These are phyloP conservation scores for Plebejus argus DNA, from an alignment of 2,888 invertebrate species.

Conservation along the genomic window DNA sequence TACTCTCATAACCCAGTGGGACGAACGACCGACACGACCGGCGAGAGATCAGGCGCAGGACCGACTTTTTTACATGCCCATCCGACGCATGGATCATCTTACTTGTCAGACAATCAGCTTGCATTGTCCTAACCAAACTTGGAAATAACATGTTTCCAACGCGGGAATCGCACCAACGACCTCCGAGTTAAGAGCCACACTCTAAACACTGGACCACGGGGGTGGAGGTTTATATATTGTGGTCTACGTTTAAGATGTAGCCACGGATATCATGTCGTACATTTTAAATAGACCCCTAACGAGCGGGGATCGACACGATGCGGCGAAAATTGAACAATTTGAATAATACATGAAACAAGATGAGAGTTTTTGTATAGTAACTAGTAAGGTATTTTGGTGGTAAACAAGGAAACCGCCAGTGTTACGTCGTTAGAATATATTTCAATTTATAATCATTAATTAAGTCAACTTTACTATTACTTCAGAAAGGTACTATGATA, in stretches of 20 bases:
- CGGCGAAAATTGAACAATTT: slow-evolving; percentile 63
- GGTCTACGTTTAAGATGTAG: background rate
- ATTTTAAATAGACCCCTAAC: slow-evolving; percentile 28
- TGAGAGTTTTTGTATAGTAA: slow-evolving; percentile 9
- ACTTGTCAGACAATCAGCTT: too few species aligned
- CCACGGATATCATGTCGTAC: background rate
- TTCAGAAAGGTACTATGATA: background rate
- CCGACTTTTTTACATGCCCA: too few species aligned
- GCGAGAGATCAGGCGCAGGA: too few species aligned
- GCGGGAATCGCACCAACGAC: too few species aligned
- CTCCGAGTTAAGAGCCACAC: too few species aligned
- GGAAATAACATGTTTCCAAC: too few species aligned
- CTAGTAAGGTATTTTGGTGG: background rate
- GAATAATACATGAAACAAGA: slow-evolving; percentile 68
- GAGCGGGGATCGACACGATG: slow-evolving; percentile 41
- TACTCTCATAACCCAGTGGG: too few species aligned
- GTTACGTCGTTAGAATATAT: background rate
- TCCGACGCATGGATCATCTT: too few species aligned
- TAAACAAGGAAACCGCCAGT: background rate
- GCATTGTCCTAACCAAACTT: too few species aligned
- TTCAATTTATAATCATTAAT: background rate
- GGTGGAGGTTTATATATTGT: too few species aligned
- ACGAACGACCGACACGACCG: too few species aligned
- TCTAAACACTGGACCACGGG: too few species aligned
- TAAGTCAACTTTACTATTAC: background rate